Conservation (phyloP, 2,113 vertebrate genomes). For the Spheniscus mendiculus region DNA sequence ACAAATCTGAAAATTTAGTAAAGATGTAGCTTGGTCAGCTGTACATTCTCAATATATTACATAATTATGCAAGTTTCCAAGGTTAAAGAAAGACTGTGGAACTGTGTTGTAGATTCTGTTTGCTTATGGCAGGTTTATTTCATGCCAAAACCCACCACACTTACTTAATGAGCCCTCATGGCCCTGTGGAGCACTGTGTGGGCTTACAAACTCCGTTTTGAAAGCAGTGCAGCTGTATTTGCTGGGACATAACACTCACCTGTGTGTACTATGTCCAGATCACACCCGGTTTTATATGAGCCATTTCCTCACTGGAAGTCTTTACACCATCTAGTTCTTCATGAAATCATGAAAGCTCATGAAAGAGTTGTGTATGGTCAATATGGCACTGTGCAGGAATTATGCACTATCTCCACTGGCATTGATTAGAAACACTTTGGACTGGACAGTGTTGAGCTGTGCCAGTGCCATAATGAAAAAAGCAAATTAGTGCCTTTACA, state of each 20-base stretch:
- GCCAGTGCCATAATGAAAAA: neutral
- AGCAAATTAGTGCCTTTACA: neutral
- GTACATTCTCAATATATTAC: neutral
- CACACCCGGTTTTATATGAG: neutral
- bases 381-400: neutral
- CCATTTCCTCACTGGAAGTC: neutral
- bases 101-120: neutral
- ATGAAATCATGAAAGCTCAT: neutral
- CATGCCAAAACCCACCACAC: neutral
- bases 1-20: neutral
- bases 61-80: neutral
- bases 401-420: neutral
- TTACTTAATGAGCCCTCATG: neutral
- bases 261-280: neutral
- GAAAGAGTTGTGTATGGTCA: neutral
- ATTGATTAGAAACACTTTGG: neutral
- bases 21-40: neutral
- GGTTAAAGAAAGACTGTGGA: neutral
- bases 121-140: neutral
- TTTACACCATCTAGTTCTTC: neutral
- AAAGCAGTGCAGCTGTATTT: neutral
- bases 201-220: neutral
- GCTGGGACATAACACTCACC: neutral
- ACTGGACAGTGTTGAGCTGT: neutral
- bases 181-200: neutral